Evolutionary conservation across 2,888 invertebrate species (phyloP).

Genomic region (Cordylochernes scorpioides): DNA sequence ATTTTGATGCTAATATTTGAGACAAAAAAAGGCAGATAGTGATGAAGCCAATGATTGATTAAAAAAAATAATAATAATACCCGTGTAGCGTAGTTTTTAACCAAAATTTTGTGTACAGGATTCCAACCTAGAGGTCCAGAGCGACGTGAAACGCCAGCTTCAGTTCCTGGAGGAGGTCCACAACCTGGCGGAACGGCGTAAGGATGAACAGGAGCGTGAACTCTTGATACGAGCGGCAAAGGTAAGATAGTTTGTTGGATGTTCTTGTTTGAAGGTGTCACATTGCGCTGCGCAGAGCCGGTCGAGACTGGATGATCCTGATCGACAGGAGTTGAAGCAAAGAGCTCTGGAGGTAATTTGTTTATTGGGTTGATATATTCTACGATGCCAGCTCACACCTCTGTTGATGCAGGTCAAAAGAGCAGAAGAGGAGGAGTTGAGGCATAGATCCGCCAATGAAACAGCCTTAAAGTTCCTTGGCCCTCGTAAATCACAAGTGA

Average conservation of each 20-base stretch:
- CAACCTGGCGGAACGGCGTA: constrained; percentile 65
- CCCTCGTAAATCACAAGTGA: constrained; percentile 76
- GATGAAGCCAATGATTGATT: no score
- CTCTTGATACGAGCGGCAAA: constrained; percentile 74
- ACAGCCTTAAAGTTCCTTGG: constrained; percentile 89
- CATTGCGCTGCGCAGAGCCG: constrained; percentile 29
- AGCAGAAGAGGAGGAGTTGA: constrained; percentile 73
- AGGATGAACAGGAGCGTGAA: constrained; percentile 84
- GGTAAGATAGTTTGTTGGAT: no score
- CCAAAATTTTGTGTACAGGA: no score
- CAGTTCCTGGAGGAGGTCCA: constrained; percentile 91
- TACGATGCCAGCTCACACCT: background rate
- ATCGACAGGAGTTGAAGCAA: constrained; percentile 86
- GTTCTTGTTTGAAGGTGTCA: no score
- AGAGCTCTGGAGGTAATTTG: constrained; percentile 46
- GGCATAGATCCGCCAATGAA: constrained; percentile 76
- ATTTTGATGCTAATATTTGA: no score
- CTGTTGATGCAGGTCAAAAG: constrained; percentile 49
- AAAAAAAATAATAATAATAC: no score
- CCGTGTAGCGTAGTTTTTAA: no score
- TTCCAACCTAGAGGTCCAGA: no score
- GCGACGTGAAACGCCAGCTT: constrained; percentile 65
- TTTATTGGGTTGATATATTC: background rate
- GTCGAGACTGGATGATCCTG: constrained; percentile 87
- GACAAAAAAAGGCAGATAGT: no score